Base-by-base conservation (phyloP, 2,888 invertebrate genomes). In the Acleris holmiana region DNA sequence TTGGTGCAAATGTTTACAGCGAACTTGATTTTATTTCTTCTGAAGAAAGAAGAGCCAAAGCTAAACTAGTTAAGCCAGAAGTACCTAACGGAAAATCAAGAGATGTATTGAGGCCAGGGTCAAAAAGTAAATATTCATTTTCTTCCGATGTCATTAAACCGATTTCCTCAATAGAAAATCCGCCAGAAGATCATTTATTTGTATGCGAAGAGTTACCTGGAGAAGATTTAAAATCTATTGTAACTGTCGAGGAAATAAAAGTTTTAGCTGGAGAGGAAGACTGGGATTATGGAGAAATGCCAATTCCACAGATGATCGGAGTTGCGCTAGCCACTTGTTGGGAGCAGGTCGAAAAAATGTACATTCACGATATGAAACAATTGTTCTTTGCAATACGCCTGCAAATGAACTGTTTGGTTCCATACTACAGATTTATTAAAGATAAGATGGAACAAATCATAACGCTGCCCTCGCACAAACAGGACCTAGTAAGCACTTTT, bases 331-430 rank as follows among this genome's bases (percentile, higher is more conserved):
- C 93, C 0, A 85, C 84, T 23, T 83, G 91, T 61, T 94, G 94
- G 94, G 89, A 93, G 73, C 84, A 84, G 76, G 73, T 91, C 46
- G 94, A 94, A 76, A 86, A 79, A 69, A 73, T 78, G 2, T 94
- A 94, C 68, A 76, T 94, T 13, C 79, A 86, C 51, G 94, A 94
- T 70, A 80, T 95, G 70, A 88, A 93, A 71, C 89, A 94, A 69
- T 72, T 94, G 49, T 93, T 95, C 70, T 93, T 93, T 68, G 82
- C 93, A n/a, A 93, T 93, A 71, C 86, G 95, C 51, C 73, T 93
- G 50, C 90, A 94, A 73, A 85, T 94, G 76, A 90, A 93, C 66
- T 86, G 87, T 46, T 74, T 95, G 15, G 75, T 94, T 54, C 94
- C 95, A 0, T 95, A 95, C 72, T 83, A 91, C 7, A 85, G 92